A percentile compares a stretch with the other conserved stretches of the same genome.
Conservation (phyloP, 2,888 invertebrate genomes). For the Aphidoletes aphidimyza region DNA sequence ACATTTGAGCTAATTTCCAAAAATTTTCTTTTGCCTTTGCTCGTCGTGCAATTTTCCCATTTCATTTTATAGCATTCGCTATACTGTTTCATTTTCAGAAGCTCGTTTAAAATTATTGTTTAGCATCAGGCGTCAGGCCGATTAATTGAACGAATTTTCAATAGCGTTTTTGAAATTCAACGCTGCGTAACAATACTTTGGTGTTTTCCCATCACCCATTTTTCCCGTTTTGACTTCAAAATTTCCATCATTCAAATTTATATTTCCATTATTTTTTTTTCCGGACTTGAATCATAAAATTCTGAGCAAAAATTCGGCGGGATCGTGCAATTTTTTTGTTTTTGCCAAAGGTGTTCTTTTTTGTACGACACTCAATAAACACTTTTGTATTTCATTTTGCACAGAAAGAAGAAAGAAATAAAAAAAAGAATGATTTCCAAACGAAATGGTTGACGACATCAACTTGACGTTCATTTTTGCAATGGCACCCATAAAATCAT, state of each 20-base stretch:
- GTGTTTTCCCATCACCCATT: not conserved
- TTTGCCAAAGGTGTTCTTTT: no score
- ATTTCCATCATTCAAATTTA: not conserved
- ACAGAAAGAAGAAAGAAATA: no score
- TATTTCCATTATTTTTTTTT: no score
- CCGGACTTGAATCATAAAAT: no score
- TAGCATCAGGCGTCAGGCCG: not conserved
- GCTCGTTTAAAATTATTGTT: not conserved
- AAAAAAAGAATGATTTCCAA: no score
- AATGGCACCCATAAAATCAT: not conserved
- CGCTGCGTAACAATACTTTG: not conserved
- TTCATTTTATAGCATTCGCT: not conserved
- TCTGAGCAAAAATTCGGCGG: no score
- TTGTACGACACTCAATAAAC: no score
- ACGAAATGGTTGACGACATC: no score
- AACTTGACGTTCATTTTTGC: not conserved
- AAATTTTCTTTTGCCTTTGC: not conserved
- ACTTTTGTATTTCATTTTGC: no score
- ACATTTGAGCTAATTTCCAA: not conserved
- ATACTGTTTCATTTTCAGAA: not conserved
- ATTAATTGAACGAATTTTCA: not conserved
- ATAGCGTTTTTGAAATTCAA: not conserved
- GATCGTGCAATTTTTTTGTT: no score
- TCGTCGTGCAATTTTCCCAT: not conserved
- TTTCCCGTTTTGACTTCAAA: not conserved